phyloP scores from a whole-genome alignment of 2,797 vertebrate genomes.

The Molothrus aeneus region DNA sequence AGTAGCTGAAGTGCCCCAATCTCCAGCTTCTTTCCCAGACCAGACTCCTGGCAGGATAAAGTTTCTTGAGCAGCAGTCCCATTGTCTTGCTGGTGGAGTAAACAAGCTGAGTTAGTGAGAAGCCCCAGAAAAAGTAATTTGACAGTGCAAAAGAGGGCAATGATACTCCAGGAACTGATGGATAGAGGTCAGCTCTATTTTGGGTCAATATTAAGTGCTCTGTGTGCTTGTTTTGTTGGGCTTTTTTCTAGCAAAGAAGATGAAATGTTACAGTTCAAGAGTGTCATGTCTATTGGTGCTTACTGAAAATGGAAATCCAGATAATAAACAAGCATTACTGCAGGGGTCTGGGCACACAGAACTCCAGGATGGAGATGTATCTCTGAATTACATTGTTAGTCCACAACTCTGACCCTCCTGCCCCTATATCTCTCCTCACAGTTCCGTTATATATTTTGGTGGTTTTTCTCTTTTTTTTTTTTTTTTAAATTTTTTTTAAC shows the following conservation, averaged over 20 bases:
- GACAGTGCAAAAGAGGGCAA: background rate
- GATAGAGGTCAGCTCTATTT: background rate
- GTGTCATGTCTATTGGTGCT: background rate
- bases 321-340: background rate
- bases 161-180: background rate
- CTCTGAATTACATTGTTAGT: background rate
- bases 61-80: background rate
- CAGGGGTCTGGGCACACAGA: background rate
- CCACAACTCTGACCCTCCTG: background rate
- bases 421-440: background rate
- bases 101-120: background rate
- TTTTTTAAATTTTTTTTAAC: background rate
- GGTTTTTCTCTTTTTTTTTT: too few relatives aligned
- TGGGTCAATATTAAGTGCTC: background rate
- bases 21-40: background rate
- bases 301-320: background rate
- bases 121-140: background rate
- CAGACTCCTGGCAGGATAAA: background rate
- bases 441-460: fast-evolving
- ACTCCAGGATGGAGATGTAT: background rate
- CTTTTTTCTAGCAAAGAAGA: background rate
- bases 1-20: background rate
- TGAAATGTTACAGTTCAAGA: background rate
- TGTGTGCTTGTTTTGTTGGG: background rate
- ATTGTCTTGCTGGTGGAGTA: background rate